phyloP scores from a whole-genome alignment of 2,113 vertebrate genomes.

The Aspiorhynchus laticeps region DNA sequence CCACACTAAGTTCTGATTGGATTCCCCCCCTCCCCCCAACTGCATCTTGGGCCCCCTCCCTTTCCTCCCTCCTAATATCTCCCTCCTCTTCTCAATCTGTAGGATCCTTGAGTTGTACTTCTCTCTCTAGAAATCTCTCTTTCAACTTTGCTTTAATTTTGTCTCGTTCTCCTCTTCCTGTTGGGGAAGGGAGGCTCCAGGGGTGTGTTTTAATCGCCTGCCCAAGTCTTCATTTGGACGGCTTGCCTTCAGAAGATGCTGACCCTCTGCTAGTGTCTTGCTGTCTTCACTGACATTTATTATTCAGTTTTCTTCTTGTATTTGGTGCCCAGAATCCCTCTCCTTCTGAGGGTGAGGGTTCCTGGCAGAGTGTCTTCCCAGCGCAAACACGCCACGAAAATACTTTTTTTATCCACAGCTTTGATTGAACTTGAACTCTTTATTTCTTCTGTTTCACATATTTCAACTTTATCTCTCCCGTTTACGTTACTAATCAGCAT shows the following conservation, averaged over 20 bases:
- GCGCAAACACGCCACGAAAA: slow-evolving; percentile 5
- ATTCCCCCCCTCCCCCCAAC: slow-evolving; percentile 70
- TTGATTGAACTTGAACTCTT: slow-evolving; percentile 34
- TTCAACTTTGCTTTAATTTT: slow-evolving; percentile 55
- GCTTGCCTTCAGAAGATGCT: slow-evolving; percentile 47
- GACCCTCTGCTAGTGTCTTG: slow-evolving; percentile 46
- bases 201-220: slow-evolving; percentile 59
- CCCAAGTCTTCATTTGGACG: slow-evolving; percentile 55
- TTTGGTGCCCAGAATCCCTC: slow-evolving; percentile 36
- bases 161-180: slow-evolving; percentile 52
- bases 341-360: slow-evolving; percentile 44
- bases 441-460: slow-evolving; percentile 63
- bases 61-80: slow-evolving; percentile 25
- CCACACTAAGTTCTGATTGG: slow-evolving; percentile 78
- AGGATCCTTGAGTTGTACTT: slow-evolving; percentile 64
- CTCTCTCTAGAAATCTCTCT: slow-evolving; percentile 50
- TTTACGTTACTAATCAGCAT: slow-evolving; percentile 5
- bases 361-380: slow-evolving; percentile 42
- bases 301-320: slow-evolving; percentile 55
- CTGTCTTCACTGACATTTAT: slow-evolving; percentile 51
- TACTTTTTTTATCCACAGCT: slow-evolving; percentile 30
- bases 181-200: slow-evolving; percentile 36
- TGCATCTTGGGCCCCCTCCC: slow-evolving; percentile 29
- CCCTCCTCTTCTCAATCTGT: slow-evolving; percentile 57
- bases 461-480: slow-evolving; percentile 77